These are phyloP conservation scores for Nineta flava DNA, from an alignment of 2,888 invertebrate species.

Conservation along the genomic window DNA sequence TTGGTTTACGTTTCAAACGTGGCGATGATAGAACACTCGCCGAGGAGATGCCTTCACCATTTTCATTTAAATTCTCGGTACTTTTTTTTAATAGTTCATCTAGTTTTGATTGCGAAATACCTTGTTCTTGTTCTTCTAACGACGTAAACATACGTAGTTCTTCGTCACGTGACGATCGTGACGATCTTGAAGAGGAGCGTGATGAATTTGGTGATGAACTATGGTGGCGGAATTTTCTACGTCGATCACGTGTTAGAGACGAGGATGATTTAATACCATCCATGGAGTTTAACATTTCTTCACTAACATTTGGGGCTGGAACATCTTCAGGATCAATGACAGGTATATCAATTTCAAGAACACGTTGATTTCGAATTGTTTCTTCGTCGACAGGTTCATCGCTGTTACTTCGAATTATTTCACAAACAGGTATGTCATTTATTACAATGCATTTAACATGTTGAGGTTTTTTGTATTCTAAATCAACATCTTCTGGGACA, in stretches of 20 bases:
- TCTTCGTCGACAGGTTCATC: background rate
- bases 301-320: slow-evolving; percentile 10
- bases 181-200: slow-evolving; percentile 40
- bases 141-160: slow-evolving; percentile 47
- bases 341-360: background rate
- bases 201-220: slow-evolving; percentile 23
- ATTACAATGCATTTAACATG: no score
- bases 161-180: slow-evolving; percentile 44
- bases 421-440: no score
- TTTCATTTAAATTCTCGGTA: background rate
- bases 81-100: background rate
- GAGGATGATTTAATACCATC: slow-evolving; percentile 42
- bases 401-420: background rate
- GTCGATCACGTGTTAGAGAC: slow-evolving; percentile 39
- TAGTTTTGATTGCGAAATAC: background rate
- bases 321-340: background rate
- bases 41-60: background rate
- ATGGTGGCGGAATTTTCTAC: slow-evolving; percentile 36
- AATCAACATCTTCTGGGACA: background rate
- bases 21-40: background rate
- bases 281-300: slow-evolving; percentile 36
- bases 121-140: slow-evolving; percentile 40
- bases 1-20: background rate
- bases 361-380: background rate
- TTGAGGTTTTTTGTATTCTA: background rate